Evolutionary conservation across 2,797 vertebrate genomes (phyloP).

Genomic region (Anisognathus igniventris): DNA sequence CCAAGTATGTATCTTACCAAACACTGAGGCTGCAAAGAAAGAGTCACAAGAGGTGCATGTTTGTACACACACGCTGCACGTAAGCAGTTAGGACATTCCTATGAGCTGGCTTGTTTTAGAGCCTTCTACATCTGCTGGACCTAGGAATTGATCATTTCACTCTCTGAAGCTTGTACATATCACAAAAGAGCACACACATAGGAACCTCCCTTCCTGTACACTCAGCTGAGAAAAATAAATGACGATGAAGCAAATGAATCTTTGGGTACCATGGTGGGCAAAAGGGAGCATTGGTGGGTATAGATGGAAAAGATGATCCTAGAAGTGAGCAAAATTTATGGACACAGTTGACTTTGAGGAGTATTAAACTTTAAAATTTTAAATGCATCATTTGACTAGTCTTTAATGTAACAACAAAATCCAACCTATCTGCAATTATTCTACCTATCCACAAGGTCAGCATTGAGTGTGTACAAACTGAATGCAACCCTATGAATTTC

Average conservation of each 20-base stretch:
- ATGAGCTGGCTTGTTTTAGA: not conserved
- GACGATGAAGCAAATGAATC: not conserved
- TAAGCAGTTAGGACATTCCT: not conserved
- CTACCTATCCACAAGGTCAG: not conserved
- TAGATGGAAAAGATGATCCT: not conserved
- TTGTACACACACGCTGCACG: accelerated
- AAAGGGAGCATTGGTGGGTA: not conserved
- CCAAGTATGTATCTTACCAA: not conserved
- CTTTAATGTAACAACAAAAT: not conserved
- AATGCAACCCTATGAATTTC: not conserved
- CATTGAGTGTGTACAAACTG: not conserved
- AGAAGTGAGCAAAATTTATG: not conserved
- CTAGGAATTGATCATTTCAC: not conserved
- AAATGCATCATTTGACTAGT: not conserved
- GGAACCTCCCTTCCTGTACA: not conserved
- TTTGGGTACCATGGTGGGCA: not conserved
- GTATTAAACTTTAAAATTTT: not conserved
- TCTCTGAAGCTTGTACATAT: not conserved
- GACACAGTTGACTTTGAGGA: not conserved
- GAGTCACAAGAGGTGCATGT: not conserved
- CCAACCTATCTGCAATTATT: not conserved
- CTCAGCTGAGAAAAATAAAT: not conserved
- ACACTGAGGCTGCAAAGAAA: not conserved
- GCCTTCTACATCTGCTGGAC: not conserved
- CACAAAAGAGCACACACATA: not conserved